Conservation (phyloP, 2,888 invertebrate genomes). For the Acronicta leporina region DNA sequence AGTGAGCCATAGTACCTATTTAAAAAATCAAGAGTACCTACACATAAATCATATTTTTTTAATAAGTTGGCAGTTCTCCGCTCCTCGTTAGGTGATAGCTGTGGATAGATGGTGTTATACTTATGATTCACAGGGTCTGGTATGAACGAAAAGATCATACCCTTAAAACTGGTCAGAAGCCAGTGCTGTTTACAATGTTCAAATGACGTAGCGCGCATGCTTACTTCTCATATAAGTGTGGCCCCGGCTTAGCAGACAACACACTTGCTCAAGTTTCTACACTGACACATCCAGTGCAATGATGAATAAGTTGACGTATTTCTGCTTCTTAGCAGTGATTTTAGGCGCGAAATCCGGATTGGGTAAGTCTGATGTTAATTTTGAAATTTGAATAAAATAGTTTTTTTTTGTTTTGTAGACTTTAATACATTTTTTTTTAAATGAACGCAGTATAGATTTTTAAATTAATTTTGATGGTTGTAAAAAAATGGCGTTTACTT, state of each 20-base stretch:
- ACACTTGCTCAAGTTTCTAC: constrained; percentile 25
- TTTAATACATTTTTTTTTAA: neutral
- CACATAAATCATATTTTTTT: too few species aligned
- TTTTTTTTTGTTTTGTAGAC: neutral
- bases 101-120: too few species aligned
- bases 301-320: constrained; percentile 62
- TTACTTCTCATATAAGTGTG: constrained; percentile 48
- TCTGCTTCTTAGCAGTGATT: constrained; percentile 70
- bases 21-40: too few species aligned
- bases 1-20: too few species aligned
- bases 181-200: constrained; percentile 37
- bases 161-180: constrained; percentile 32
- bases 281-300: constrained; percentile 19
- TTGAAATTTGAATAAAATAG: neutral
- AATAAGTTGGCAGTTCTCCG: too few species aligned
- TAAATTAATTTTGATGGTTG: too few species aligned
- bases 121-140: too few species aligned
- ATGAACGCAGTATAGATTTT: too few species aligned
- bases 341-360: constrained; percentile 64
- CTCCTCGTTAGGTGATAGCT: too few species aligned
- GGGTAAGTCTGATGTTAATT: constrained; percentile 61
- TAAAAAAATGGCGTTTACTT: too few species aligned
- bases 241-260: constrained; percentile 5
- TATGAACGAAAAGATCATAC: neutral
- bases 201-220: constrained; percentile 37